A percentile compares a stretch with the other conserved stretches of the same genome.
Evolutionary conservation across 2,113 vertebrate species (phyloP).

Genomic region (Macrotus californicus): DNA sequence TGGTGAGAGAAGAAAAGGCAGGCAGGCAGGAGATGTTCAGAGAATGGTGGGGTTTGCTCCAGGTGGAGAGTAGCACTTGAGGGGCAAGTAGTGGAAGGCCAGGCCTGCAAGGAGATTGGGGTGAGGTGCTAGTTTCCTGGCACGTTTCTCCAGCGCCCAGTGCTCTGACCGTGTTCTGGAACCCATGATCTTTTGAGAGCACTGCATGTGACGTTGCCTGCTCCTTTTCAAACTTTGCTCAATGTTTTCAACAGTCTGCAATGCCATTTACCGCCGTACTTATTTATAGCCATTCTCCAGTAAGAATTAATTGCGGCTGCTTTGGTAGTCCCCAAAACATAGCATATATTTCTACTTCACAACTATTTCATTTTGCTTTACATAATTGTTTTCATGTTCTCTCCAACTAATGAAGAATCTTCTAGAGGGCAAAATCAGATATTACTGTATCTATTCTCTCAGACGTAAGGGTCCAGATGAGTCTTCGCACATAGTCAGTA

Average conservation of each 20-base stretch:
- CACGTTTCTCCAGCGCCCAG: background rate
- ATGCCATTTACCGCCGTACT: background rate
- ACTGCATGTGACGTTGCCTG: background rate
- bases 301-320: background rate
- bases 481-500: background rate
- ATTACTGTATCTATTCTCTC: background rate
- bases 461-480: background rate
- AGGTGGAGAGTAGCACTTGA: background rate
- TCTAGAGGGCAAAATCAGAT: background rate
- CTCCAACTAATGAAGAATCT: background rate
- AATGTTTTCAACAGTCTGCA: background rate
- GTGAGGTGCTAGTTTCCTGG: background rate
- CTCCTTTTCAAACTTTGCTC: background rate
- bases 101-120: background rate
- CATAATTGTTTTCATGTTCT: background rate
- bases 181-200: background rate
- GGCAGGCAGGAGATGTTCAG: background rate
- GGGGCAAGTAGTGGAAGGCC: background rate
- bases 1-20: background rate
- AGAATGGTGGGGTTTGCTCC: background rate
- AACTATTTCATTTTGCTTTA: slow-evolving; percentile 2
- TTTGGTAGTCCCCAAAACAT: background rate
- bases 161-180: background rate
- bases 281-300: background rate
- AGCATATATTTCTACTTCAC: background rate